phyloP scores from a whole-genome alignment of 2,888 invertebrate genomes.

The Luffia ferchaultella region DNA sequence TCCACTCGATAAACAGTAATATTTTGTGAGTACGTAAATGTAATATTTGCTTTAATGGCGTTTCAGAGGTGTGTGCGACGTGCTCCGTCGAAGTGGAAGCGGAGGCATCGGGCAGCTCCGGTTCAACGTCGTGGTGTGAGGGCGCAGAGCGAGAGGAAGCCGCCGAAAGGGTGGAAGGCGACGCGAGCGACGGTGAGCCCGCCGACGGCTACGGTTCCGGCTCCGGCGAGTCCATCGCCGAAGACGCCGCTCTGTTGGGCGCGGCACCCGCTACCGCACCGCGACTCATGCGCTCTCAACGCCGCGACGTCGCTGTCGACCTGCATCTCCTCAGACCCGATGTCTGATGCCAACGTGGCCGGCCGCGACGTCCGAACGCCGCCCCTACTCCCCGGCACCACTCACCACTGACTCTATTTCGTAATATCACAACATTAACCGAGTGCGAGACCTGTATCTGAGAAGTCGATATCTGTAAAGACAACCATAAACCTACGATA shows the following conservation, averaged over 20 bases:
- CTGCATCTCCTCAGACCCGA: constrained; percentile 54
- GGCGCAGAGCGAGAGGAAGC: constrained; percentile 45
- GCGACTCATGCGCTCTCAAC: constrained; percentile 36
- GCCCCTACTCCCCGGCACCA: constrained; percentile 12
- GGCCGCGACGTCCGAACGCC: constrained; percentile 9
- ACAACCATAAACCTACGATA: no score
- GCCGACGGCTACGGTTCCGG: constrained; percentile 57
- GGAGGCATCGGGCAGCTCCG: constrained; percentile 47
- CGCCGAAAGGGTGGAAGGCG: constrained; percentile 48
- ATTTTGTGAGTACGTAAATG: no score
- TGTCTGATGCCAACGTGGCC: constrained; percentile 26
- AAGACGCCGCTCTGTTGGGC: constrained; percentile 40
- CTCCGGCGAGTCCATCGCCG: constrained; percentile 59
- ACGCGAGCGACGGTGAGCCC: constrained; percentile 37
- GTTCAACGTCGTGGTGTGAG: constrained; percentile 62
- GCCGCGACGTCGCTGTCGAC: constrained; percentile 55
- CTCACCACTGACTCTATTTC: background rate
- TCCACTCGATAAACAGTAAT: no score
- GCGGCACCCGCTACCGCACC: constrained; percentile 27
- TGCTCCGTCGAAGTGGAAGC: constrained; percentile 53
- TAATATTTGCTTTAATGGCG: no score
- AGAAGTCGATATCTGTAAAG: background rate
- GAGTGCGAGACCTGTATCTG: background rate
- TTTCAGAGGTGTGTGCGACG: constrained; percentile 54
- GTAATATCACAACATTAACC: background rate